phyloP scores from a whole-genome alignment of 2,888 invertebrate species.

The Amphiduros pacificus region DNA sequence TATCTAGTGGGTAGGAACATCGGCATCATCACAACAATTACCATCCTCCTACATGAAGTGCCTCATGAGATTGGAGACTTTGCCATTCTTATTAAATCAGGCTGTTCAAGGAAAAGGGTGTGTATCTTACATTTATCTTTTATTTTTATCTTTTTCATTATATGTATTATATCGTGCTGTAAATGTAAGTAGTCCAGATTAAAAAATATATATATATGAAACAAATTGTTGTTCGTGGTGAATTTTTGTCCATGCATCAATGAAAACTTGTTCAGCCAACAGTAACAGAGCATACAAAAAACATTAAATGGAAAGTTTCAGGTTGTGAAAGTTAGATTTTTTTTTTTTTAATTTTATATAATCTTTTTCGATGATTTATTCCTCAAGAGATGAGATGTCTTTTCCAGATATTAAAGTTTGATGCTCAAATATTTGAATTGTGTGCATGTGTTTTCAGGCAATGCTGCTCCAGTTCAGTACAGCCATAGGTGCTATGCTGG shows the following conservation, averaged over 20 bases:
- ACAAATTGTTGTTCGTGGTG: no score
- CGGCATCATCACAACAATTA: conserved; percentile 75
- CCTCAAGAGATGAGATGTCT: neutral
- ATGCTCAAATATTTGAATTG: neutral
- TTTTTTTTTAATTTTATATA: neutral
- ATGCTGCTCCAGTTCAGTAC: conserved; percentile 92
- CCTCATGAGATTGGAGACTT: conserved; percentile 99
- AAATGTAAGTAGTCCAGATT: no score
- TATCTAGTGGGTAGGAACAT: conserved; percentile 80
- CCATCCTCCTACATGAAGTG: conserved; percentile 95
- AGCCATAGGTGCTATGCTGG: conserved; percentile 91
- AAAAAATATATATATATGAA: no score
- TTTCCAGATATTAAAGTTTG: neutral
- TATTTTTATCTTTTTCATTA: neutral
- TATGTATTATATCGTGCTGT: neutral
- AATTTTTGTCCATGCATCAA: no score
- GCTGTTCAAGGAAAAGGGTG: conserved; percentile 85
- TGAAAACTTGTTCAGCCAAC: no score
- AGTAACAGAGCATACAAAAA: no score
- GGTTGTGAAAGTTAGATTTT: no score
- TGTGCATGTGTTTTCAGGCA: conserved; percentile 65
- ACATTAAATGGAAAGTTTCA: no score
- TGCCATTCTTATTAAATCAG: conserved; percentile 96
- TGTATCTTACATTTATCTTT: neutral
- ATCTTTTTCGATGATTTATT: neutral